Conservation (phyloP, 2,113 vertebrate genomes). For the Tragulus kanchil region DNA sequence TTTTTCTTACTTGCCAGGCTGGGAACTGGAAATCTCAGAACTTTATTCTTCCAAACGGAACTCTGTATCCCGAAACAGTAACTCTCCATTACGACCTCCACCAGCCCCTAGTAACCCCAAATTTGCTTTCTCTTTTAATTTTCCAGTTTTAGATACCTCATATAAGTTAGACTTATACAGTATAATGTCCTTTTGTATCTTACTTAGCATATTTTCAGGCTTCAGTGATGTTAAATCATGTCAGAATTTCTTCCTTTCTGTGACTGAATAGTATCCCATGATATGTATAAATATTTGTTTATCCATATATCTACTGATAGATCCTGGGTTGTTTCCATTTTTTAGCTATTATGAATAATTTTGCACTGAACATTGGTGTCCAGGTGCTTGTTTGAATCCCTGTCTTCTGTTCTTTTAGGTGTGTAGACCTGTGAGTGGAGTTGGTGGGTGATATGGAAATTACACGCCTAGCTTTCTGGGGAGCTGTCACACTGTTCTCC, state of each 20-base stretch:
- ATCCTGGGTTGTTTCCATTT: background rate
- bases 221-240: background rate
- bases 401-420: background rate
- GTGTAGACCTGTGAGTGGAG: background rate
- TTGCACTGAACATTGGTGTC: background rate
- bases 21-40: background rate
- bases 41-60: background rate
- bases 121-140: background rate
- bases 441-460: background rate
- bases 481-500: background rate
- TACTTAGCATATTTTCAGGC: background rate
- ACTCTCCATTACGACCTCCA: background rate
- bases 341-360: background rate
- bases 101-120: background rate
- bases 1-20: background rate
- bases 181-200: background rate
- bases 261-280: background rate
- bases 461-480: background rate
- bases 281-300: background rate
- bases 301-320: background rate
- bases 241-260: background rate
- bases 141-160: background rate
- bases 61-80: background rate
- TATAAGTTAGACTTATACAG: background rate
- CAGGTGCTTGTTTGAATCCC: background rate